Percentiles rank a stretch among this genome's conserved stretches.
Evolutionary conservation across 2,113 vertebrate species (phyloP).

Genomic region (Ursus arctos): DNA sequence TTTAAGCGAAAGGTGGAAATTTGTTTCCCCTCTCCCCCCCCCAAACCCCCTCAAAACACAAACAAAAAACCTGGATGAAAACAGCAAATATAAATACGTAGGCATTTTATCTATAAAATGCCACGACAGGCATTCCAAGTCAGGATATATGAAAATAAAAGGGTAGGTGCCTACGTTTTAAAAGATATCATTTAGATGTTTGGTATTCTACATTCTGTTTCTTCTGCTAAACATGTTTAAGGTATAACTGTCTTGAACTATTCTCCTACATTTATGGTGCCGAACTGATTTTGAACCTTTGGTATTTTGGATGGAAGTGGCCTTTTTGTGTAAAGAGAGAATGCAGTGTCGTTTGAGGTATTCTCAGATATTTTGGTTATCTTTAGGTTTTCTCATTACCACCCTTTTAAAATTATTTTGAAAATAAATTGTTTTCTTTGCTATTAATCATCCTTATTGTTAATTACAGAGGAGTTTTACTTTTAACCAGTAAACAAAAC

Average conservation of each 20-base stretch:
- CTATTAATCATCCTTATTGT: slow-evolving; percentile 18
- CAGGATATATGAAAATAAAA: slow-evolving; percentile 10
- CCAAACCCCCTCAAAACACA: background rate
- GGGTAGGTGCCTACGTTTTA: background rate
- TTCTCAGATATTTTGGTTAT: slow-evolving; percentile 9
- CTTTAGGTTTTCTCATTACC: slow-evolving; percentile 33
- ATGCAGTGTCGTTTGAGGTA: background rate
- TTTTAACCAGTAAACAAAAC: slow-evolving; percentile 36
- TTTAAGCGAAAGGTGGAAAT: background rate
- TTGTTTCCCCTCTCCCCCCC: background rate
- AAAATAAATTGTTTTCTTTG: slow-evolving; percentile 58
- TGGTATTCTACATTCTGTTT: background rate
- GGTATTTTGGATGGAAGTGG: slow-evolving; percentile 34
- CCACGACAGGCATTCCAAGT: background rate
- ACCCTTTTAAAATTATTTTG: slow-evolving; percentile 56
- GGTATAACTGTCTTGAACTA: background rate
- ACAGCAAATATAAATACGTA: background rate
- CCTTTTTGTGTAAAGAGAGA: slow-evolving; percentile 23
- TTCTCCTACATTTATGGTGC: background rate
- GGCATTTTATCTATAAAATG: slow-evolving; percentile 3
- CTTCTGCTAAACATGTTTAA: background rate
- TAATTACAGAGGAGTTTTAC: slow-evolving; percentile 11
- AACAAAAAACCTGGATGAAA: slow-evolving; percentile 24
- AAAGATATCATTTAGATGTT: background rate
- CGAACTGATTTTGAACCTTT: slow-evolving; percentile 28